Evolutionary conservation across 2,888 invertebrate genomes (phyloP).

Genomic region (Camptogramma bilineatum): DNA sequence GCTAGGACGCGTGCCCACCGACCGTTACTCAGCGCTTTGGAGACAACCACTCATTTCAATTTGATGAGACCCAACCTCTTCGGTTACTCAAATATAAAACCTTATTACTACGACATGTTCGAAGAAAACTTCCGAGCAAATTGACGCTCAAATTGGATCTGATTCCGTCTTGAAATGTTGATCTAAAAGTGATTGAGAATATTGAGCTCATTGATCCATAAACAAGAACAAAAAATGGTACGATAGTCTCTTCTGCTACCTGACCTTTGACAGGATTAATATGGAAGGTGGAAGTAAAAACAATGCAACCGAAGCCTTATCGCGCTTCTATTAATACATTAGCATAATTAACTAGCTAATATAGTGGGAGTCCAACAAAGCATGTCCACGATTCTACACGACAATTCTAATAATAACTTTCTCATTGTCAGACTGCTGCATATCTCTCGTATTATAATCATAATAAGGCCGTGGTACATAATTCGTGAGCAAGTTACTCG

Average conservation of each 20-base stretch:
- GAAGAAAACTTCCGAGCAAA: slow-evolving; percentile 24
- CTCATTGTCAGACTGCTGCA: slow-evolving; percentile 48
- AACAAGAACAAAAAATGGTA: slow-evolving; percentile 33
- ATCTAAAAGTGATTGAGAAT: slow-evolving; percentile 11
- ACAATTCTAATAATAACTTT: slow-evolving; percentile 60
- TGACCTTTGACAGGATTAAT: slow-evolving; percentile 53
- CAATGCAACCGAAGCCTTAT: slow-evolving; percentile 43
- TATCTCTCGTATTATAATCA: slow-evolving; percentile 48
- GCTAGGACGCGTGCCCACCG: slow-evolving; percentile 59
- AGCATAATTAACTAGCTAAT: slow-evolving; percentile 54
- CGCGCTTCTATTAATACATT: slow-evolving; percentile 54
- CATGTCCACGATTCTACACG: slow-evolving; percentile 50
- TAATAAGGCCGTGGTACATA: slow-evolving; percentile 14
- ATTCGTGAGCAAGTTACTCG: slow-evolving; percentile 13
- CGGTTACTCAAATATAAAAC: slow-evolving; percentile 47
- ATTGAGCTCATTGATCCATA: slow-evolving; percentile 34
- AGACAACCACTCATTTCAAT: slow-evolving; percentile 62
- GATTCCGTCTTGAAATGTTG: slow-evolving; percentile 21
- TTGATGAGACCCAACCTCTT: slow-evolving; percentile 58
- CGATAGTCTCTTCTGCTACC: slow-evolving; percentile 38
- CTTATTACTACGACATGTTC: slow-evolving; percentile 40
- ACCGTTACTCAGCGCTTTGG: slow-evolving; percentile 55
- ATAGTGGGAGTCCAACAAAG: slow-evolving; percentile 51
- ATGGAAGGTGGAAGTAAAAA: slow-evolving; percentile 44
- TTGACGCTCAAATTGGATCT: slow-evolving; percentile 23